Conservation (phyloP, 2,113 vertebrate species). For the Gorilla gorilla region DNA sequence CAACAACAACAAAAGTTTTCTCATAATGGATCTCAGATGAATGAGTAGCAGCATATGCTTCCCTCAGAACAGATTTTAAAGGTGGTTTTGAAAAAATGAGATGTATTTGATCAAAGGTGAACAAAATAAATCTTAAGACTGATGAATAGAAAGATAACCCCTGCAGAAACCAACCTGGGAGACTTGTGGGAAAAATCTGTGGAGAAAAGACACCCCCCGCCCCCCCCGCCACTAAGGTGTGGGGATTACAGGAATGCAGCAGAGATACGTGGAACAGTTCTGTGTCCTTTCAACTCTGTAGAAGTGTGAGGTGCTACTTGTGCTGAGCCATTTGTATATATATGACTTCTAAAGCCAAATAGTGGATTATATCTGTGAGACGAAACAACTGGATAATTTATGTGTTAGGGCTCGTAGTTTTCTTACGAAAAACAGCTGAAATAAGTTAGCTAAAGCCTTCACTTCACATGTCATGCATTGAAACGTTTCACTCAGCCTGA, state of each 20-base stretch:
- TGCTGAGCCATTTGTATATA: not conserved
- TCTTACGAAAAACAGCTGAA: conserved; percentile 2
- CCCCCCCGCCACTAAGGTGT: no score
- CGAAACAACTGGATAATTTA: not conserved
- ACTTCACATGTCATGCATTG: not conserved
- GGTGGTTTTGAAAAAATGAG: conserved; percentile 42
- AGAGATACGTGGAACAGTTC: not conserved
- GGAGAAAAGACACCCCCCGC: not conserved
- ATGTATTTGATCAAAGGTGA: not conserved
- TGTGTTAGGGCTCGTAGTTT: not conserved
- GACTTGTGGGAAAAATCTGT: not conserved
- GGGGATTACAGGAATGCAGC: not conserved
- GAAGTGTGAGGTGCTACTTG: not conserved
- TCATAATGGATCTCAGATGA: not conserved
- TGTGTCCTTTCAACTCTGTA: not conserved
- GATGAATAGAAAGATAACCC: not conserved
- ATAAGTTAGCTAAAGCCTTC: not conserved
- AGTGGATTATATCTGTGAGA: not conserved
- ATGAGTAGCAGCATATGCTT: not conserved
- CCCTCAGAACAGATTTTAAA: not conserved
- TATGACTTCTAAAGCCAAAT: not conserved
- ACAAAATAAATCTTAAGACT: not conserved
- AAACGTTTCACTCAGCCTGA: conserved; percentile 14
- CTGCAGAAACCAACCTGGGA: not conserved
- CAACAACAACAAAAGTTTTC: not conserved